These are phyloP conservation scores for Mobula birostris DNA, from an alignment of 2,113 vertebrate genomes.

Conservation along the genomic window DNA sequence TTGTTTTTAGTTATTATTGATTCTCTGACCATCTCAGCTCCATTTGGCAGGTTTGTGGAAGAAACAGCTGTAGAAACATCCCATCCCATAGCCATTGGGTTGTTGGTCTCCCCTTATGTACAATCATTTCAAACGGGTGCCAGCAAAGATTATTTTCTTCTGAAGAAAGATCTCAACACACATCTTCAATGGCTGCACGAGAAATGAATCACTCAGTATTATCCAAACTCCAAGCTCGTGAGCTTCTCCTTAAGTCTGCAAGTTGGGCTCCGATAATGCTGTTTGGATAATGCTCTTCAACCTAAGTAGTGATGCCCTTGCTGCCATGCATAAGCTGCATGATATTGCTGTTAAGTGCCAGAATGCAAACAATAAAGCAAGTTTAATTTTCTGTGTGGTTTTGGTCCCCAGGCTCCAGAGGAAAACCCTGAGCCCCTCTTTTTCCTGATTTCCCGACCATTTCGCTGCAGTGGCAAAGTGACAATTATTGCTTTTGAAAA, in stretches of 20 bases:
- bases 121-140: not conserved
- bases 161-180: not conserved
- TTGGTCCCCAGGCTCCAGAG: not conserved
- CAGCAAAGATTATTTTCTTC: not conserved
- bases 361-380: not conserved
- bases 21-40: not conserved
- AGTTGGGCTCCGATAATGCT: not conserved
- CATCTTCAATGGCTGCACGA: not conserved
- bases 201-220: not conserved
- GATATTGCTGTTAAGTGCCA: not conserved
- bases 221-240: not conserved
- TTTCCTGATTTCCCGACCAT: not conserved
- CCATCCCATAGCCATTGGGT: not conserved
- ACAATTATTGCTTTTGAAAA: not conserved
- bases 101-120: not conserved
- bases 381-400: not conserved
- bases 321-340: not conserved
- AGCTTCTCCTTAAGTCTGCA: not conserved
- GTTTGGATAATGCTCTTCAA: not conserved
- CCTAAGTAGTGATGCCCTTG: not conserved
- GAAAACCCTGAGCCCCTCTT: not conserved
- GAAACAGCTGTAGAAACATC: slow-evolving; percentile 19
- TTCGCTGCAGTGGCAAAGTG: too few species aligned
- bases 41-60: not conserved
- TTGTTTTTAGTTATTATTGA: not conserved